These are phyloP conservation scores for Salarias fasciatus DNA, from an alignment of 2,797 vertebrate genomes.

Conservation along the genomic window DNA sequence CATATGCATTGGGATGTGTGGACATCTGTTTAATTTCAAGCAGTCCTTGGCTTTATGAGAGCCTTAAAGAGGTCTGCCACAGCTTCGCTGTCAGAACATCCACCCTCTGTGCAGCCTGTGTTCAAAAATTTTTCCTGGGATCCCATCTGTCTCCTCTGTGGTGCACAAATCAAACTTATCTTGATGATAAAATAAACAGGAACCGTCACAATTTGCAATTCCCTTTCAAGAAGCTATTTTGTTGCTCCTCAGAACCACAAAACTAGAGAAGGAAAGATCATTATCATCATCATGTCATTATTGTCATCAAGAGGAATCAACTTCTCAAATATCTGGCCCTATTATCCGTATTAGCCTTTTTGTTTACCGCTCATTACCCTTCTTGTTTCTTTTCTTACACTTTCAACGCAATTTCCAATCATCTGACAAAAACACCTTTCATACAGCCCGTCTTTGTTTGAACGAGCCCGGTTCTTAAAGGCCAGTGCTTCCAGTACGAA, in stretches of 20 bases:
- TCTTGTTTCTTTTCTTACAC: constrained; percentile 5
- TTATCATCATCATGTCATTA: constrained; percentile 32
- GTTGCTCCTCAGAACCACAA: constrained; percentile 23
- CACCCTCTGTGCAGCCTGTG: not conserved
- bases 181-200: constrained; percentile 8
- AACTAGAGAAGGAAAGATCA: constrained; percentile 13
- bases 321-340: constrained; percentile 10
- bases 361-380: not conserved
- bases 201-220: not conserved
- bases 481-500: constrained; percentile 11
- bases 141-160: constrained; percentile 3
- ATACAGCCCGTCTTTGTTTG: constrained; percentile 1
- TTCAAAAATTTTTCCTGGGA: not conserved
- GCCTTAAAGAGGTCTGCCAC: no score
- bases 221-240: not conserved
- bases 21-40: constrained; percentile 8
- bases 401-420: constrained; percentile 9
- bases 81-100: constrained; percentile 7
- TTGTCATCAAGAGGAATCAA: constrained; percentile 24
- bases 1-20: constrained; percentile 9
- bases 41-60: not conserved
- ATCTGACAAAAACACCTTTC: constrained; percentile 17
- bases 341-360: no score
- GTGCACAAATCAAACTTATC: constrained; percentile 8
- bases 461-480: constrained; percentile 14